These are phyloP conservation scores for Mus pahari DNA, from an alignment of 2,113 vertebrate genomes.

Conservation along the genomic window DNA sequence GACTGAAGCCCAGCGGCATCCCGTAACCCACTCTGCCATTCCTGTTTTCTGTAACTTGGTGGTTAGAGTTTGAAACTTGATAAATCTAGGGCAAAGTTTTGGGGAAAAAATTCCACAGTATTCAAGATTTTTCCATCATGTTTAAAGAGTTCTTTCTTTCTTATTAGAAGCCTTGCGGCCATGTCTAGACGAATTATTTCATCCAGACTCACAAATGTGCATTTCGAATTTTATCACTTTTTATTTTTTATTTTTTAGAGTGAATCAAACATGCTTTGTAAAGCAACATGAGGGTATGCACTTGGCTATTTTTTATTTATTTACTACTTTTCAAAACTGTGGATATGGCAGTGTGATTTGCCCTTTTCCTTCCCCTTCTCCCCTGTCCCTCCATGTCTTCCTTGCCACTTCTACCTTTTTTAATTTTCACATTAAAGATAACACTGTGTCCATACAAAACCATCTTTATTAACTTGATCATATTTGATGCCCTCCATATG, in stretches of 20 bases:
- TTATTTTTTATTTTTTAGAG: background rate
- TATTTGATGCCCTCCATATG: background rate
- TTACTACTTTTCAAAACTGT: background rate
- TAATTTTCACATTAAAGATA: background rate
- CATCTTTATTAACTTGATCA: background rate
- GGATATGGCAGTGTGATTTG: background rate
- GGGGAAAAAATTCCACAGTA: background rate
- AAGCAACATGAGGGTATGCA: background rate
- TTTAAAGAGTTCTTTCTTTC: background rate
- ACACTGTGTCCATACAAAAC: background rate
- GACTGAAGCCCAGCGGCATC: background rate
- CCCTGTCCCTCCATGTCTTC: background rate
- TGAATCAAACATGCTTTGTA: background rate
- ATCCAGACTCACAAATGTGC: background rate
- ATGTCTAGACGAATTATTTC: background rate
- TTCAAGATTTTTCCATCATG: background rate
- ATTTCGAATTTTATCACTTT: background rate
- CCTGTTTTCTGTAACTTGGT: background rate
- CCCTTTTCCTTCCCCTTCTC: accelerated
- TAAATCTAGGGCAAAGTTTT: background rate
- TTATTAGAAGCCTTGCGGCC: background rate
- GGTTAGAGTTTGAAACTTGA: conserved; percentile 17
- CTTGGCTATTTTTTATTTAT: background rate
- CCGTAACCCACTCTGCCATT: background rate
- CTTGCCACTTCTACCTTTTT: background rate